Percentiles rank a stretch among this genome's conserved stretches.
Conservation (phyloP, 92 coral and sea anemone genomes). For the Micromussa lordhowensis region DNA sequence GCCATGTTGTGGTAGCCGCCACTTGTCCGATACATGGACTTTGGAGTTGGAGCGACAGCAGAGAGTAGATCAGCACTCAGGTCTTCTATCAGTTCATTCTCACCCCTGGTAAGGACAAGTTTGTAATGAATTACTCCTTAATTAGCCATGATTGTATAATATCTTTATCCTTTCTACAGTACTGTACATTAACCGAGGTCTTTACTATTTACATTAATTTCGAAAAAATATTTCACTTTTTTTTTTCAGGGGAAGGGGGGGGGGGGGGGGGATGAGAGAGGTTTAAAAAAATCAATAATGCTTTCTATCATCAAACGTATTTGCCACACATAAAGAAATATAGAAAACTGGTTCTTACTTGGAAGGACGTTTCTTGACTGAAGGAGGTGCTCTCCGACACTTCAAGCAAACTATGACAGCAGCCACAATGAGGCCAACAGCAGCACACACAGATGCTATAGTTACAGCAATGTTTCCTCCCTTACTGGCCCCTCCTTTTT, state of each 20-base stretch:
- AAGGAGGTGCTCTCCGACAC: constrained; percentile 78
- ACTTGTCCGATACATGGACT: constrained; percentile 95
- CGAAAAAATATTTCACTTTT: background rate
- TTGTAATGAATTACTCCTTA: background rate
- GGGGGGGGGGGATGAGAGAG: too few relatives aligned
- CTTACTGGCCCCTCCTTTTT: constrained; percentile 31
- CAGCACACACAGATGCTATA: constrained; percentile 83
- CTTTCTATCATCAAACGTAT: too few relatives aligned
- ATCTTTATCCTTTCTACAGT: background rate
- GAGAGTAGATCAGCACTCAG: constrained; percentile 92
- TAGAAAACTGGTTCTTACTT: constrained; percentile 55
- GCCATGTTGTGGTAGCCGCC: constrained; percentile 90
- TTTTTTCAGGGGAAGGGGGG: too few relatives aligned
- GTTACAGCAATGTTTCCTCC: constrained; percentile 82
- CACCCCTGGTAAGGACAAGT: constrained; percentile 63
- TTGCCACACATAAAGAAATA: too few relatives aligned
- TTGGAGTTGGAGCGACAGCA: constrained; percentile 98
- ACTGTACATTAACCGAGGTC: too few relatives aligned
- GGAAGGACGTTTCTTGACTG: constrained; percentile 70
- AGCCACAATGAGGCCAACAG: constrained; percentile 82
- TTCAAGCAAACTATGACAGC: constrained; percentile 88
- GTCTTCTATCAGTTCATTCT: constrained; percentile 80
- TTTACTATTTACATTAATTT: too few relatives aligned
- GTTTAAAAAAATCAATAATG: too few relatives aligned
- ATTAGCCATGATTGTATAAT: background rate